A percentile compares a stretch with the other conserved stretches of the same genome.
Conservation (phyloP, 2,797 vertebrate species). For the Neostethus bicornis region DNA sequence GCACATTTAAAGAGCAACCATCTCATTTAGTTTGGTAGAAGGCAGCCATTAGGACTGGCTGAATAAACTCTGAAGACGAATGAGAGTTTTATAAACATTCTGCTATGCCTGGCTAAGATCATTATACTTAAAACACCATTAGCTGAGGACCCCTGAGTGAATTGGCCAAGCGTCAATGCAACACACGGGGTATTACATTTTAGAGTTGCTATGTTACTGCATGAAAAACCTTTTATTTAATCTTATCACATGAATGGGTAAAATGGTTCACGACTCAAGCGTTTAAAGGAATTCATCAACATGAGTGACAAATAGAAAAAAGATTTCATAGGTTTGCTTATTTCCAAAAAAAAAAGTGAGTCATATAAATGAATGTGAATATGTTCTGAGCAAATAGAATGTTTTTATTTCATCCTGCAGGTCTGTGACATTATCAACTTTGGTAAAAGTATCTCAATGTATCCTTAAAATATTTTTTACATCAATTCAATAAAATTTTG, state of each 20-base stretch:
- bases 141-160: slow-evolving; percentile 44
- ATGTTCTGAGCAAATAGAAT: too few relatives aligned
- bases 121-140: slow-evolving; percentile 71
- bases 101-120: slow-evolving; percentile 56
- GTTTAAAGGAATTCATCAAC: neutral
- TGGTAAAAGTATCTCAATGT: too few relatives aligned
- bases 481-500: too few relatives aligned
- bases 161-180: slow-evolving; percentile 24
- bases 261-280: too few relatives aligned
- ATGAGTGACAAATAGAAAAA: neutral
- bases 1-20: slow-evolving; percentile 54
- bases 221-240: too few relatives aligned
- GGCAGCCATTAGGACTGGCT: slow-evolving; percentile 53
- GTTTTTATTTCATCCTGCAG: too few relatives aligned
- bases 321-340: too few relatives aligned
- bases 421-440: too few relatives aligned
- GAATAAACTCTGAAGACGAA: slow-evolving; percentile 60
- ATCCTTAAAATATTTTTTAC: too few relatives aligned
- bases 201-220: neutral
- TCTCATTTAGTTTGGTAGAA: slow-evolving; percentile 55
- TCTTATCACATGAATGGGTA: too few relatives aligned
- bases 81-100: slow-evolving; percentile 61
- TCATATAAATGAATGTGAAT: too few relatives aligned
- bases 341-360: too few relatives aligned
- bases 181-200: slow-evolving; percentile 30